Evolutionary conservation across 1,140 invertebrate species (phyloP), one percentile per base, ranked within the genome.

Genomic region (Sinella curviseta): DNA sequence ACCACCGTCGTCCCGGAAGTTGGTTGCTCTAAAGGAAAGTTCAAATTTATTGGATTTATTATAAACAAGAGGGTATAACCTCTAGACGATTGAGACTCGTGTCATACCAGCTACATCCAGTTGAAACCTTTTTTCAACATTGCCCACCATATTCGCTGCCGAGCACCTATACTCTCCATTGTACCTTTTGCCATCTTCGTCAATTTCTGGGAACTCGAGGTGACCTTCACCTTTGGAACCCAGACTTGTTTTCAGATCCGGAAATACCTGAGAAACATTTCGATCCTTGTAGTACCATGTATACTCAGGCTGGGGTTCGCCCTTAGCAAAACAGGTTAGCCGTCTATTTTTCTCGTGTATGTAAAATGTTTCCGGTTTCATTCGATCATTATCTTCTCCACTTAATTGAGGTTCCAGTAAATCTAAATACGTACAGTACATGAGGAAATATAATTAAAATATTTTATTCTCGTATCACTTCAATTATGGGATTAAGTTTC

Each of bases 251-350:
- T 36, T 48, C n/a, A 54, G 31, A 2, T 36, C 34, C 26, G 74
- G 74, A 26, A 54, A 75, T 24, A 39, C 36, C 4, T 70, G 3
- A 26, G 55, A 60, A 60, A 60, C 65, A 16, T 70, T 70, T 14
- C n/a, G 8, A n/a, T 31, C 8, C 70, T 74, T 75, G 8, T 70
- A 30, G n/a, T 8, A 26, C 74, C 74, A 75, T 20, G 3, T 3
- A 26, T 75, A 75, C 14, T 2, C 24, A 2, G 74, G 74, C 28
- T 75, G 74, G 1, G 74, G 74, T 48, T 75, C 74, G 20, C 74
- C 74, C 4, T 48, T n/a, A 20, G 24, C 74, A 36, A 24, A 75
- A 30, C 74, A 75, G 8, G 34, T 48, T 35, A 75, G 26, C 1
- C 74, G 14, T 75, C 12, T 12, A 16, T 31, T 74, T 34, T 8